Conservation (phyloP, 2,888 invertebrate species). For the Clitarchus hookeri region DNA sequence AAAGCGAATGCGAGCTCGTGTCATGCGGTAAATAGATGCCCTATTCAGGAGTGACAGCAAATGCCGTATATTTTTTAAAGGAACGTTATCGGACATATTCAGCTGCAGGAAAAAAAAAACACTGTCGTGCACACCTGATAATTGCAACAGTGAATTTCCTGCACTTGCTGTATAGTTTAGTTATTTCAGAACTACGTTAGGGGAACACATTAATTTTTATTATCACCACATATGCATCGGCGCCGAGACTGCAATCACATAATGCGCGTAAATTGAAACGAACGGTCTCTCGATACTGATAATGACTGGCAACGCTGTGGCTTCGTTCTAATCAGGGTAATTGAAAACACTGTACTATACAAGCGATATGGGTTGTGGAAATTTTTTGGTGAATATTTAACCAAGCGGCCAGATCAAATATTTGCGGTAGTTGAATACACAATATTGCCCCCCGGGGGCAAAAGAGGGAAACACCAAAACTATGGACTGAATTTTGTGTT, state of each 20-base stretch:
- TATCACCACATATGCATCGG: background rate
- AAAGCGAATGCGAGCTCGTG: background rate
- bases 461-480: too few species aligned
- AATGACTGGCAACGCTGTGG: background rate
- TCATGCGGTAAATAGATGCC: background rate
- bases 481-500: too few species aligned
- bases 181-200: background rate
- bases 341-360: background rate
- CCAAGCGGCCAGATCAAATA: background rate
- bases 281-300: background rate
- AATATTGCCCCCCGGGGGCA: background rate
- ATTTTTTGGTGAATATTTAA: background rate
- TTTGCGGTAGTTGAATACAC: background rate
- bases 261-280: background rate
- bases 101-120: background rate
- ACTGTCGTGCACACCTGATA: background rate
- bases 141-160: background rate
- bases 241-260: background rate
- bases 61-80: background rate
- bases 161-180: background rate
- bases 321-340: conserved; percentile 10
- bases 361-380: background rate
- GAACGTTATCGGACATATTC: background rate
- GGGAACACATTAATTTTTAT: background rate
- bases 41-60: background rate